A percentile compares a stretch with the other conserved stretches of the same genome.
These are phyloP conservation scores for Microhierax caerulescens DNA, from an alignment of 2,797 vertebrate genomes.

Conservation along the genomic window DNA sequence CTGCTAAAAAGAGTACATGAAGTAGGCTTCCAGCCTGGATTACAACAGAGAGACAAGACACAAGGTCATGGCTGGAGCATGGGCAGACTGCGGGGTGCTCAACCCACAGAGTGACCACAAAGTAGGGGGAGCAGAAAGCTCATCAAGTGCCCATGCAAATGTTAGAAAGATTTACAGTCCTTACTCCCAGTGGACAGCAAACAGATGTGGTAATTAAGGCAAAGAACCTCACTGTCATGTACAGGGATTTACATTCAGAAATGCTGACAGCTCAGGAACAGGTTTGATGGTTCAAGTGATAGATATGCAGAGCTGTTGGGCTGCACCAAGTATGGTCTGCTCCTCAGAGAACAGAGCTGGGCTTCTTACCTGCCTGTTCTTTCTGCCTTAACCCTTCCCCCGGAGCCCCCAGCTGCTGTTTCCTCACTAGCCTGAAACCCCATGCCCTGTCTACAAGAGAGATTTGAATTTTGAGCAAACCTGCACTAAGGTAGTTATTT, in stretches of 20 bases:
- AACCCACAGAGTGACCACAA: neutral
- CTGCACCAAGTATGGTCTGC: neutral
- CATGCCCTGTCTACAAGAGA: neutral
- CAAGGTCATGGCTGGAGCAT: neutral
- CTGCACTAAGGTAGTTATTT: neutral
- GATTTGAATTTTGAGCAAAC: neutral
- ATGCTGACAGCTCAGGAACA: neutral
- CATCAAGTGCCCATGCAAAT: rapidly evolving
- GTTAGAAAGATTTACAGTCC: neutral
- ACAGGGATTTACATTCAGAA: neutral
- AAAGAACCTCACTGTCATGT: neutral
- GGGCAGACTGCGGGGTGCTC: neutral
- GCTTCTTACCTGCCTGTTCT: neutral
- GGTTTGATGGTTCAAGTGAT: neutral
- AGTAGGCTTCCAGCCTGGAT: neutral
- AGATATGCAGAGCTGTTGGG: neutral
- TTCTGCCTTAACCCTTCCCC: neutral
- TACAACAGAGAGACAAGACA: neutral
- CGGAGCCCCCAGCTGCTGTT: neutral
- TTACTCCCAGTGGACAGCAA: neutral
- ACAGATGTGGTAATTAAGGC: neutral
- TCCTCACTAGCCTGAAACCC: neutral
- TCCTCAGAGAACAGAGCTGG: neutral
- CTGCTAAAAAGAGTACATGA: neutral
- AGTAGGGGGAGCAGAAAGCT: neutral